phyloP scores from a whole-genome alignment of 2,888 invertebrate genomes.

The Protula sp. region DNA sequence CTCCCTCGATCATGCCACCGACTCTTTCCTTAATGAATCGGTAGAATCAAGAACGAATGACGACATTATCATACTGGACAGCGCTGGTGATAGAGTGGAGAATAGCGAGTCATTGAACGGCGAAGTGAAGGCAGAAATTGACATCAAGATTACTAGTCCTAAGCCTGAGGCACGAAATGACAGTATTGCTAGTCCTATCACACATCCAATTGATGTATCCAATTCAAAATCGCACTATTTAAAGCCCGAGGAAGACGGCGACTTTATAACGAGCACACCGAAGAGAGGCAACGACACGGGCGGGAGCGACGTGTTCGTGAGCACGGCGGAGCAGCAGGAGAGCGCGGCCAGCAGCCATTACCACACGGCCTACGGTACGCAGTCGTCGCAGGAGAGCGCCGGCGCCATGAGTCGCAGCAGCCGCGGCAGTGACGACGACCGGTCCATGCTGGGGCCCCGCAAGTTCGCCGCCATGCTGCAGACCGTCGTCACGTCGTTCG shows the following conservation, averaged over 20 bases:
- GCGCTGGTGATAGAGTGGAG: not conserved
- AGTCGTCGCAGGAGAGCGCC: no score
- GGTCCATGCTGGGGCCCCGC: constrained; percentile 9
- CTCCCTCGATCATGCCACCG: not conserved
- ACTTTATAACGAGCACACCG: constrained; percentile 15
- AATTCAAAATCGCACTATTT: not conserved
- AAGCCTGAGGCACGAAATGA: not conserved
- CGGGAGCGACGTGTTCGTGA: no score
- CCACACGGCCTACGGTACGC: no score
- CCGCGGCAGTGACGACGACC: constrained; percentile 9
- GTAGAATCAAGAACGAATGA: no score
- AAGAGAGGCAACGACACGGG: not conserved
- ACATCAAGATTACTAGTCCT: not conserved
- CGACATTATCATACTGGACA: not conserved
- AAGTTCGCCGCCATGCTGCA: constrained; percentile 23
- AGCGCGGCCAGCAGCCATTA: no score
- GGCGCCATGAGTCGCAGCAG: no score
- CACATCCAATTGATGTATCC: not conserved
- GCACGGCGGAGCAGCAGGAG: no score
- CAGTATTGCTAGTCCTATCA: not conserved
- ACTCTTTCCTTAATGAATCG: no score
- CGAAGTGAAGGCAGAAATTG: not conserved
- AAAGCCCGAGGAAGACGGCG: not conserved
- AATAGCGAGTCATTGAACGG: not conserved
- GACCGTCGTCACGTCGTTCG: constrained; percentile 24